Evolutionary conservation across 2,888 invertebrate species (phyloP).

Genomic region (Antitype chi): DNA sequence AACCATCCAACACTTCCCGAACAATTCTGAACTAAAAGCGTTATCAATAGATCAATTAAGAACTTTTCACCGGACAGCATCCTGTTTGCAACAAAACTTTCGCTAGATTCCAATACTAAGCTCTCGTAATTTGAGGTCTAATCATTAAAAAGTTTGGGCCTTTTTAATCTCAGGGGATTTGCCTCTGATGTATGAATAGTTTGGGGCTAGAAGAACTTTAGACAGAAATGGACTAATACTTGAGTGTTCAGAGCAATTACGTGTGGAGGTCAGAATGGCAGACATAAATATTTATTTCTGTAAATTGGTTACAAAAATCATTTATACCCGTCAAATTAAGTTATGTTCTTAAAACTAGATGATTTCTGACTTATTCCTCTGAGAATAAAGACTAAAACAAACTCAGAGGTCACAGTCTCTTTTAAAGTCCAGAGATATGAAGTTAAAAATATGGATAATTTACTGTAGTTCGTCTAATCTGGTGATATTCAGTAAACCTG

Average conservation of each 20-base stretch:
- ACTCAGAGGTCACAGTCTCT: too few species aligned
- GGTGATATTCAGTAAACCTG: not conserved
- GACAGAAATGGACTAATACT: not conserved
- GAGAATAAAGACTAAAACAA: too few species aligned
- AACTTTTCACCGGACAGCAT: constrained; percentile 53
- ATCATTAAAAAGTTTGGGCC: constrained; percentile 62
- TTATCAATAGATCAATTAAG: constrained; percentile 67
- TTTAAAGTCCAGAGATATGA: too few species aligned
- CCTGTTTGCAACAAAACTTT: constrained; percentile 56
- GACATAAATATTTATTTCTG: too few species aligned
- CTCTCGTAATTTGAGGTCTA: constrained; percentile 58
- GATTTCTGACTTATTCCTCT: too few species aligned
- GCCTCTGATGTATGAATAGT: constrained; percentile 11
- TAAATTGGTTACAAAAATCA: too few species aligned
- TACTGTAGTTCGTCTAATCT: not conserved
- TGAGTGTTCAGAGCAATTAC: not conserved
- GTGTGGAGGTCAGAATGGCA: not conserved
- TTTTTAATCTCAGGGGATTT: constrained; percentile 48
- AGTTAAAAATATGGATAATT: not conserved
- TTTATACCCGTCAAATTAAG: too few species aligned
- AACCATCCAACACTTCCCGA: constrained; percentile 17
- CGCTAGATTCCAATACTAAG: constrained; percentile 36
- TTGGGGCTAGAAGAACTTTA: not conserved
- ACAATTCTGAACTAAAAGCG: constrained; percentile 56
- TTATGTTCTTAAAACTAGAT: too few species aligned